phyloP scores from a whole-genome alignment of 2,113 vertebrate species.

The Glaucidium brasilianum region DNA sequence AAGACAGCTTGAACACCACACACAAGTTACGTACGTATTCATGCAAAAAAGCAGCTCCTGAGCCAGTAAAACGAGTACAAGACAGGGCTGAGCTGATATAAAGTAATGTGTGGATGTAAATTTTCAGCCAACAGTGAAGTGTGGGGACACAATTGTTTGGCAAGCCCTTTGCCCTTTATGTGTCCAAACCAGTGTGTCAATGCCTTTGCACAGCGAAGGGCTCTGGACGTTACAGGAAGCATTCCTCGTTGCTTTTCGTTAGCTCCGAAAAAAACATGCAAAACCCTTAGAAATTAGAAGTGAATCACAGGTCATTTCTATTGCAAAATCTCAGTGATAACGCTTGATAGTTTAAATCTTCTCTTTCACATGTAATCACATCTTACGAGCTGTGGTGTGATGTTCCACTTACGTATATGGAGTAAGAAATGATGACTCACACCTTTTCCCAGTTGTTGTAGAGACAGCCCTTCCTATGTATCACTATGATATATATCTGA shows the following conservation, averaged over 20 bases:
- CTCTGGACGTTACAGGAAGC: not conserved
- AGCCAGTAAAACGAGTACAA: slow-evolving; percentile 18
- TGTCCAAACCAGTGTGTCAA: not conserved
- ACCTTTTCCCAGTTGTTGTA: not conserved
- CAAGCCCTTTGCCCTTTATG: slow-evolving; percentile 59
- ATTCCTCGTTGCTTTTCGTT: not conserved
- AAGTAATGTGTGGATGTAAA: not conserved
- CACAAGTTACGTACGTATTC: not conserved
- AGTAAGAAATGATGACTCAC: slow-evolving; percentile 28
- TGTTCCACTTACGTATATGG: not conserved
- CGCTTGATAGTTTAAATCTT: not conserved
- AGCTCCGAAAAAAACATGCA: not conserved
- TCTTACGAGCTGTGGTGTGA: slow-evolving; percentile 52
- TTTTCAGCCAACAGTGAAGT: slow-evolving; percentile 45
- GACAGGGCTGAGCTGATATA: slow-evolving; percentile 19
- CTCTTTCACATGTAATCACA: not conserved
- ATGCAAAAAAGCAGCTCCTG: not conserved
- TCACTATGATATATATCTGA: slow-evolving; percentile 8
- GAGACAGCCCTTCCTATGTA: not conserved
- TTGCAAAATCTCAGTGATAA: slow-evolving; percentile 5
- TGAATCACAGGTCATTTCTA: slow-evolving; percentile 26
- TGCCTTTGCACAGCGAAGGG: not conserved
- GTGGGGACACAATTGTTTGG: slow-evolving; percentile 52
- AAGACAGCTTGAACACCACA: not conserved
- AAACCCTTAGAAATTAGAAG: slow-evolving; percentile 21